Percentiles rank a stretch among this genome's conserved stretches.
Conservation (phyloP, 2,113 vertebrate species). For the Trogon surrucura region DNA sequence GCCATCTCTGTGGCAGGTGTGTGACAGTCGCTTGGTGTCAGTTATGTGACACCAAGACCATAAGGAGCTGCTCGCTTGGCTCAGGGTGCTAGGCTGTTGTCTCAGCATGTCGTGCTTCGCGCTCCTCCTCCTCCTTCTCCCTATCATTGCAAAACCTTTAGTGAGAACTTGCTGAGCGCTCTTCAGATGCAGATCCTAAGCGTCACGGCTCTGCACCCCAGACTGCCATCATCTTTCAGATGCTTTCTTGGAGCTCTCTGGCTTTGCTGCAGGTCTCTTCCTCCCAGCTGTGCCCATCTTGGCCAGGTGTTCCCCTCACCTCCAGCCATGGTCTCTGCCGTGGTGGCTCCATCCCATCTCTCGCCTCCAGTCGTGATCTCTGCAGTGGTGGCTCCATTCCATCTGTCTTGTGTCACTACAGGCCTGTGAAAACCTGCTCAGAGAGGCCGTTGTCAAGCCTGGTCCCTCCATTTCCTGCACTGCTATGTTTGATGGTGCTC, state of each 20-base stretch:
- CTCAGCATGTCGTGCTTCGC: background rate
- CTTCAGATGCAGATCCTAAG: background rate
- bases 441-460: background rate
- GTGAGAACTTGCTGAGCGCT: background rate
- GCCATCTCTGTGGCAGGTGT: background rate
- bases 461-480: background rate
- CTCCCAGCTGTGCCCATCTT: rapidly evolving
- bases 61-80: background rate
- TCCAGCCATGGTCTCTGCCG: rapidly evolving
- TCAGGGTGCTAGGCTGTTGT: background rate
- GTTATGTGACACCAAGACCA: background rate
- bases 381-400: rapidly evolving
- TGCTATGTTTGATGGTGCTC: background rate
- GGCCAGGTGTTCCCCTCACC: rapidly evolving
- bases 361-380: rapidly evolving
- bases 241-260: background rate
- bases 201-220: background rate
- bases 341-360: rapidly evolving
- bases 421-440: too few relatives aligned
- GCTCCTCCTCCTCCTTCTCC: background rate
- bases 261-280: background rate
- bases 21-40: background rate
- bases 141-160: background rate
- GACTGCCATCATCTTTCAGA: background rate
- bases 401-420: rapidly evolving